Evolutionary conservation across 2,888 invertebrate genomes (phyloP), one percentile per base, ranked within the genome.

Genomic region (Malthinus seriepunctatus): DNA sequence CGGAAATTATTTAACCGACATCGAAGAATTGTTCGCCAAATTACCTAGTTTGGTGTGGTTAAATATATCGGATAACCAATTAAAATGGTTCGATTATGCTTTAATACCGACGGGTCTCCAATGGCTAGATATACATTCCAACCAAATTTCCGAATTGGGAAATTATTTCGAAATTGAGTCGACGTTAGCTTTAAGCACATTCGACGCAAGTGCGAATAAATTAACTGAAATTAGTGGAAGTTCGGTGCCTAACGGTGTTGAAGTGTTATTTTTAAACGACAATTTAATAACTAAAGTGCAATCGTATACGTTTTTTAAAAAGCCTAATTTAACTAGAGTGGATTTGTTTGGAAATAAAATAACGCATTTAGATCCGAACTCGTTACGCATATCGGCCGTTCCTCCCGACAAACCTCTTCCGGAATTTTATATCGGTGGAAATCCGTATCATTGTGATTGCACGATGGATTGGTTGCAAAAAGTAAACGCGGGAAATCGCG

Each of bases 391-490:
- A 79, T 89, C 88, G 58, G 86, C 88, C 15, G 89, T 90, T 47
- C 88, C 89, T 32, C 81, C 84, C 63, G 88, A 88, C 60, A 87
- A 86, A 76, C 82, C 86, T 15, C 82, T 91, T 57, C 90, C 92
- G 5, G 90, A 92, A 78, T 92, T 93, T 77, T 89, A 89, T 75
- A 88, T 94, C 63, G 91, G 90, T 46, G 89, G 89, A 64, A 95
- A 95, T 79, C 92, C 93, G 54, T 88, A 91, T 73, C 86, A 89
- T 71, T 95, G 95, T 79, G 92, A 93, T 78, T 94, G 93, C 75
- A 90, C 90, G 60, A 92, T 94, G 92, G 91, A 92, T 75, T 95
- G 93, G 94, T 78, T 93, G 67, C 91, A 92, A 79, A 87, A 89
- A 77, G 88, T 90, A 68, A 91, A 91, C 76, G 83, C 85, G 65